Percentiles rank a stretch among this genome's conserved stretches.
phyloP scores from a whole-genome alignment of 2,113 vertebrate species.

The Mionectes macconnelli region DNA sequence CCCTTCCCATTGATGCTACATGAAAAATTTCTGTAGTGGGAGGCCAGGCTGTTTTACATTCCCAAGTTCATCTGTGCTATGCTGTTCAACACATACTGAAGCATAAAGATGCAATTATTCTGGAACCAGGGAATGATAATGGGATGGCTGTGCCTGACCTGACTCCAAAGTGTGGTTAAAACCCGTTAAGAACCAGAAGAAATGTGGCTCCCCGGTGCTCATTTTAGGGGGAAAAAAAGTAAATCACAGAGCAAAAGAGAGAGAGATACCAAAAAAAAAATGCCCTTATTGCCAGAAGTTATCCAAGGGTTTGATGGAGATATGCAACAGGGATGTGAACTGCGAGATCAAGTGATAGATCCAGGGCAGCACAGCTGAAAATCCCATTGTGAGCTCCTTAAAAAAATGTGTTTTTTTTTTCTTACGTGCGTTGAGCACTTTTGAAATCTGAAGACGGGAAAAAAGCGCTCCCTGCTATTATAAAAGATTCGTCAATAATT shows the following conservation, averaged over 20 bases:
- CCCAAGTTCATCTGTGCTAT: background rate
- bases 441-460: background rate
- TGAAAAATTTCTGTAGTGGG: background rate
- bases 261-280: background rate
- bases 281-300: background rate
- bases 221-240: background rate
- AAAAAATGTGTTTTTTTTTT: background rate
- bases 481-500: conserved; percentile 17
- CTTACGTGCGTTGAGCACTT: background rate
- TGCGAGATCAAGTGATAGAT: conserved; percentile 20
- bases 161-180: conserved; percentile 29
- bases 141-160: conserved; percentile 6
- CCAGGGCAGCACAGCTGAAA: background rate
- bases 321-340: background rate
- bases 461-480: background rate
- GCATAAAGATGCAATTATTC: conserved; percentile 1
- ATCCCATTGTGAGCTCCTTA: background rate
- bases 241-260: background rate
- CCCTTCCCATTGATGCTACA: background rate
- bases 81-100: background rate
- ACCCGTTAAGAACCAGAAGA: background rate
- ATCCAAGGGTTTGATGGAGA: background rate
- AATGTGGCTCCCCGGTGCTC: background rate
- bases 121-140: background rate
- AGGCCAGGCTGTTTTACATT: background rate